Percentiles rank a stretch among this genome's conserved stretches.
These are phyloP conservation scores for Formicarius rufipectus DNA, from an alignment of 2,113 vertebrate genomes.

Conservation along the genomic window DNA sequence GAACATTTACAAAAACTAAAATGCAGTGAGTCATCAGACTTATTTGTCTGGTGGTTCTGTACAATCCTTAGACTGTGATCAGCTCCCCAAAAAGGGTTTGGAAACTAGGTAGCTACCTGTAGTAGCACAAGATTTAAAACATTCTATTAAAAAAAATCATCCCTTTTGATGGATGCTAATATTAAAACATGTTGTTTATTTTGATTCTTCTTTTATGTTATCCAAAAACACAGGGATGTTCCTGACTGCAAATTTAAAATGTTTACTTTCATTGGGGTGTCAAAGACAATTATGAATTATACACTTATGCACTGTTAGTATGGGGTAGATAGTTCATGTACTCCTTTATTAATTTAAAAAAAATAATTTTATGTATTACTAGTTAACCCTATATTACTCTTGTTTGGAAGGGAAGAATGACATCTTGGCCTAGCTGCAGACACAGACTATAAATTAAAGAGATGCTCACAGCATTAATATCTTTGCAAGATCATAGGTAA, in stretches of 20 bases:
- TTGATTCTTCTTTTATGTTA: neutral
- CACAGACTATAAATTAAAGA: neutral
- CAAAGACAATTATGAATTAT: conserved; percentile 16
- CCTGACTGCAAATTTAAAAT: neutral
- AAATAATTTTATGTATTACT: neutral
- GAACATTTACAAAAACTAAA: neutral
- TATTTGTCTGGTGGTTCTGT: neutral
- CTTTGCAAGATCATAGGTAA: neutral
- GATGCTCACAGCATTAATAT: neutral
- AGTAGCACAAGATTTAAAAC: neutral
- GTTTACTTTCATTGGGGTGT: neutral
- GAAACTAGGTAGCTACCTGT: neutral
- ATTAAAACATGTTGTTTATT: neutral
- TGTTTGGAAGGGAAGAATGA: neutral
- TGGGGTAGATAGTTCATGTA: neutral
- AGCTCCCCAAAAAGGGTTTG: neutral
- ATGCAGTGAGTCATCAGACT: neutral
- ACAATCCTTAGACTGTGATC: neutral
- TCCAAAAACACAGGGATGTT: neutral
- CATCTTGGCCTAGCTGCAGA: too few species aligned
- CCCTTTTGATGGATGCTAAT: neutral
- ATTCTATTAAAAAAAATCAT: neutral
- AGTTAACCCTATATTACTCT: neutral
- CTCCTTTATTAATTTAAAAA: neutral
- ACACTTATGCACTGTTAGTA: neutral